Evolutionary conservation across 2,888 invertebrate genomes (phyloP).

Genomic region (Antheraea assamensis): DNA sequence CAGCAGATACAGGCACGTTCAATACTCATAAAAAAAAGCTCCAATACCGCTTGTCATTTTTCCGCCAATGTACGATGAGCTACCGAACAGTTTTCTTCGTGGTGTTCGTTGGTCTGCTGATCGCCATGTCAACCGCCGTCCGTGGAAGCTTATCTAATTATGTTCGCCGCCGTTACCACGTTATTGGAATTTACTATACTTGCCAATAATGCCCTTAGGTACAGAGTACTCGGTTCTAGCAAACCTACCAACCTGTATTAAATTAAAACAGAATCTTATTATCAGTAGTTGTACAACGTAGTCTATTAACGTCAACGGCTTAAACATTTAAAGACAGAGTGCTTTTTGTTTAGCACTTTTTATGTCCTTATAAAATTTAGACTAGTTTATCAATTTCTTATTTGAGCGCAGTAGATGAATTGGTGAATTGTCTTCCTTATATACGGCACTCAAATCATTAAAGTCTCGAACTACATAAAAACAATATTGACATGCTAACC

Average conservation of each 20-base stretch:
- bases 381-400: not conserved
- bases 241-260: not conserved
- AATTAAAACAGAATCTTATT: not conserved
- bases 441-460: not conserved
- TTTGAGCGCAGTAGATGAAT: not conserved
- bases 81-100: not conserved
- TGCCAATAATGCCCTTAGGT: not conserved
- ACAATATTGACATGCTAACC: not conserved
- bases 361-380: not conserved
- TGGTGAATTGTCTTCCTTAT: not conserved
- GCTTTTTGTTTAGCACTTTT: not conserved
- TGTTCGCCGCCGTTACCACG: not conserved
- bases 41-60: not conserved
- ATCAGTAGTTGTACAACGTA: not conserved
- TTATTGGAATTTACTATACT: not conserved
- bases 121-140: not conserved
- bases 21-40: not conserved
- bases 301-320: not conserved
- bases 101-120: not conserved
- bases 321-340: not conserved
- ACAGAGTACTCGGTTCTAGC: not conserved
- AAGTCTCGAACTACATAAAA: not conserved
- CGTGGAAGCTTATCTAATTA: not conserved
- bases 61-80: not conserved
- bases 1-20: too few relatives aligned